phyloP scores from a whole-genome alignment of 2,113 vertebrate genomes.

The Ammodramus savannarum region DNA sequence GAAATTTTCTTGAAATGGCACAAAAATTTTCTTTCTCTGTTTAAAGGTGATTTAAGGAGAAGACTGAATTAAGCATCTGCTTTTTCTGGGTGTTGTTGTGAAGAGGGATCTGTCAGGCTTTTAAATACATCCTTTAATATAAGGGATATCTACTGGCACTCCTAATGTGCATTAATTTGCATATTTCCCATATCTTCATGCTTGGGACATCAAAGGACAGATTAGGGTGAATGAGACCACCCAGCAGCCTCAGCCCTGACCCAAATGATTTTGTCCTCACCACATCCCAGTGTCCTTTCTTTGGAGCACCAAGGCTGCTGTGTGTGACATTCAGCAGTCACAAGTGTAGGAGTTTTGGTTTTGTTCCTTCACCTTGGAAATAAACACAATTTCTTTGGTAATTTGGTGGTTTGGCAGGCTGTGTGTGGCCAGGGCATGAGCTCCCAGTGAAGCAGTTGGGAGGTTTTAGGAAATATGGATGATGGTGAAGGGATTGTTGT shows the following conservation, averaged over 20 bases:
- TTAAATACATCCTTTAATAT: not conserved
- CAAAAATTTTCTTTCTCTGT: not conserved
- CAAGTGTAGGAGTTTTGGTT: not conserved
- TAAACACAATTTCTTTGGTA: not conserved
- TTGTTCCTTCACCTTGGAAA: not conserved
- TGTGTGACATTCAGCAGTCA: not conserved
- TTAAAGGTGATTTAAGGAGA: not conserved
- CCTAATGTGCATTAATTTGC: not conserved
- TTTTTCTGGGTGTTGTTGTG: not conserved
- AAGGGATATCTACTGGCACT: not conserved
- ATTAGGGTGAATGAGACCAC: not conserved
- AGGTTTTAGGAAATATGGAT: not conserved
- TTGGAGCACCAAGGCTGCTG: not conserved
- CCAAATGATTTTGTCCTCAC: not conserved
- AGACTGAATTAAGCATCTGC: not conserved
- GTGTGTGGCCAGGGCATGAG: not conserved
- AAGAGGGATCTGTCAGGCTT: not conserved
- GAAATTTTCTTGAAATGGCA: not conserved
- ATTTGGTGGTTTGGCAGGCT: not conserved
- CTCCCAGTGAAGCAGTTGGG: not conserved
- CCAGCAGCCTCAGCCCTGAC: not conserved
- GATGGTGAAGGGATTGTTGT: not conserved
- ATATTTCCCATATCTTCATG: not conserved
- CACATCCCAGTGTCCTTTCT: accelerated
- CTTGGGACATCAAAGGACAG: not conserved